These are phyloP conservation scores for Ascidia mentula DNA, from an alignment of 23 tunicate species.

Conservation along the genomic window DNA sequence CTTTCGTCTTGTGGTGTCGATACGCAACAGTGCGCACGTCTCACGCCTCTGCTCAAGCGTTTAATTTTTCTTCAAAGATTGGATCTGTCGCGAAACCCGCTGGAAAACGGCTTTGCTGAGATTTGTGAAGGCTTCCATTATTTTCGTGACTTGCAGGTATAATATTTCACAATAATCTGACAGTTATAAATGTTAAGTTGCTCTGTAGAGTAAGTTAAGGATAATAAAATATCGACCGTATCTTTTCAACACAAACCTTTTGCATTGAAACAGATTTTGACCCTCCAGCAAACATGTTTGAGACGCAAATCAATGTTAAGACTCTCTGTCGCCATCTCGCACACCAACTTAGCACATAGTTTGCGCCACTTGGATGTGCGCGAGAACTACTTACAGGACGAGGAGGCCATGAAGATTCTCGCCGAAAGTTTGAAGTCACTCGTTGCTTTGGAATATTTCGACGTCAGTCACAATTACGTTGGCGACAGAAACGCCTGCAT, in stretches of 20 bases:
- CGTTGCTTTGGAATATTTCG: conserved; percentile 23
- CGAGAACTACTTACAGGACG: conserved; percentile 41
- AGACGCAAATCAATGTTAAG: background rate
- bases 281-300: background rate
- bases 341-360: background rate
- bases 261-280: conserved; percentile 8
- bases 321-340: conserved; percentile 9
- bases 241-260: too few species aligned
- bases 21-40: conserved; percentile 13
- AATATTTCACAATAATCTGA: too few species aligned
- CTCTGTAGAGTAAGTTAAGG: too few species aligned
- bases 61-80: conserved; percentile 29
- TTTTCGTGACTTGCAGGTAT: conserved; percentile 38
- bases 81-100: conserved; percentile 44
- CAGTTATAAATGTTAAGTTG: too few species aligned
- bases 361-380: conserved; percentile 24
- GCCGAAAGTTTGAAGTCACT: conserved; percentile 20
- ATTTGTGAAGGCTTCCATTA: conserved; percentile 17
- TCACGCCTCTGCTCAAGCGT: conserved; percentile 24
- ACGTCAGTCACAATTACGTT: conserved; percentile 53
- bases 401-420: conserved; percentile 24
- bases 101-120: conserved; percentile 23
- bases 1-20: conserved; percentile 17
- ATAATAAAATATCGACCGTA: too few species aligned
- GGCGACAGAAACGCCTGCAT: conserved; percentile 46